Conservation (phyloP, 2,888 invertebrate genomes). For the Crioceris asparagi region DNA sequence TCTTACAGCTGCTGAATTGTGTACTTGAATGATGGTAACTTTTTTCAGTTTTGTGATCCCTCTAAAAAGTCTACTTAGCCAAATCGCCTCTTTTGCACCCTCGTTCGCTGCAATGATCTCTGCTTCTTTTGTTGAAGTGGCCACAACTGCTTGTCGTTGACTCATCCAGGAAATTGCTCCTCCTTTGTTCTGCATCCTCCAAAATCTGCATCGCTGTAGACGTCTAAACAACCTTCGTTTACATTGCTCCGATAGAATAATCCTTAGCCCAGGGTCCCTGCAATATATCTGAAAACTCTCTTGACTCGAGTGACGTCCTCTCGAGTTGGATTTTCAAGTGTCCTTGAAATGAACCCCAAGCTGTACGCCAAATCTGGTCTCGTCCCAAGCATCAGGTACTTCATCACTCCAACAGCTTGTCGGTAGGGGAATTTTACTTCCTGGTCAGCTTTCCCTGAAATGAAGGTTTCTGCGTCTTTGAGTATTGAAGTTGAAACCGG, state of each 20-base stretch:
- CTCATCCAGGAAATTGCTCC: constrained; percentile 23
- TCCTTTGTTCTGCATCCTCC: constrained; percentile 22
- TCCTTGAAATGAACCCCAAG: constrained; percentile 8
- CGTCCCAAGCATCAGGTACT: constrained; percentile 10
- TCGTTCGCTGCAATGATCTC: constrained; percentile 27
- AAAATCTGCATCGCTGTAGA: constrained; percentile 31
- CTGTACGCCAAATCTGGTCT: constrained; percentile 10
- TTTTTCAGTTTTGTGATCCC: constrained; percentile 17
- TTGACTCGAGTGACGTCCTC: constrained; percentile 4
- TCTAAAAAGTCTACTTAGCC: constrained; percentile 24
- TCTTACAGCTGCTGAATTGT: constrained; percentile 25
- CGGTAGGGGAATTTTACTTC: constrained; percentile 6
- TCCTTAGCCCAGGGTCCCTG: constrained; percentile 4
- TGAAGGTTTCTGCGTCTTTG: too few relatives aligned
- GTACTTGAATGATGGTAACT: constrained; percentile 21
- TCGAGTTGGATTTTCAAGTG: constrained; percentile 3
- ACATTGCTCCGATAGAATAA: constrained; percentile 1
- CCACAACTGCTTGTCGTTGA: constrained; percentile 14
- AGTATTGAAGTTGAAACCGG: too few relatives aligned
- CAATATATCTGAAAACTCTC: constrained; percentile 7
- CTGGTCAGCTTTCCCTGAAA: constrained; percentile 6
- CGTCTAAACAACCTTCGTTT: constrained; percentile 9
- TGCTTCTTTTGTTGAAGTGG: constrained; percentile 22
- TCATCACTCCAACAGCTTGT: constrained; percentile 8
- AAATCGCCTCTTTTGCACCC: constrained; percentile 24